Percentiles rank a stretch among this genome's conserved stretches.
Evolutionary conservation across 2,113 vertebrate species (phyloP).

Genomic region (Symphodus melops): DNA sequence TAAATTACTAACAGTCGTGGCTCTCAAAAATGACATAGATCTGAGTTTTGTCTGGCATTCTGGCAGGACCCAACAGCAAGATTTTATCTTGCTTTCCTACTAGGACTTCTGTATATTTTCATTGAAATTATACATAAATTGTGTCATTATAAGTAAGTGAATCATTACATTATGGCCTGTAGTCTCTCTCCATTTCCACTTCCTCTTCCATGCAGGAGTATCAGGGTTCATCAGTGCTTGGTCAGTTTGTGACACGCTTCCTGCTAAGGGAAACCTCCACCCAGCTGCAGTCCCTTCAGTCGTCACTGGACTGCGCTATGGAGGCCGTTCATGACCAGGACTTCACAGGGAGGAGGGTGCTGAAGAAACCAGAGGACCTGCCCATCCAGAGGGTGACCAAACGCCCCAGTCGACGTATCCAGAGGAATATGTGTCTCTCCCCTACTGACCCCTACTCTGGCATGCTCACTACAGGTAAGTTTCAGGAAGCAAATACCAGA

Average conservation of each 20-base stretch:
- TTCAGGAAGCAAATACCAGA: not conserved
- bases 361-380: constrained; percentile 74
- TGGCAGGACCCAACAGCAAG: too few species aligned
- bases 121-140: too few species aligned
- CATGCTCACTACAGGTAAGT: constrained; percentile 80
- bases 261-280: constrained; percentile 93
- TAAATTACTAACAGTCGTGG: too few species aligned
- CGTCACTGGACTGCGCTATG: constrained; percentile 92
- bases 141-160: too few species aligned
- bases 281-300: constrained; percentile 95
- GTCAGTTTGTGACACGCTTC: constrained; percentile 97
- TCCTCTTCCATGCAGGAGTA: constrained; percentile 85
- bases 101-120: too few species aligned
- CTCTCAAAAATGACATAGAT: too few species aligned
- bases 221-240: constrained; percentile 91
- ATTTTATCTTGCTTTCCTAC: too few species aligned
- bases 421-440: constrained; percentile 88
- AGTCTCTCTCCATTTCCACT: not conserved
- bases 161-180: not conserved
- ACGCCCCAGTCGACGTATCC: constrained; percentile 86
- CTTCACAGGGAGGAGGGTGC: constrained; percentile 71
- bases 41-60: too few species aligned
- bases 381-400: constrained; percentile 79
- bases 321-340: constrained; percentile 92
- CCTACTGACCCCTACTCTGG: constrained; percentile 88